Evolutionary conservation across 2,888 invertebrate species (phyloP), one percentile per base, ranked within the genome.

Genomic region (Diaperis boleti): DNA sequence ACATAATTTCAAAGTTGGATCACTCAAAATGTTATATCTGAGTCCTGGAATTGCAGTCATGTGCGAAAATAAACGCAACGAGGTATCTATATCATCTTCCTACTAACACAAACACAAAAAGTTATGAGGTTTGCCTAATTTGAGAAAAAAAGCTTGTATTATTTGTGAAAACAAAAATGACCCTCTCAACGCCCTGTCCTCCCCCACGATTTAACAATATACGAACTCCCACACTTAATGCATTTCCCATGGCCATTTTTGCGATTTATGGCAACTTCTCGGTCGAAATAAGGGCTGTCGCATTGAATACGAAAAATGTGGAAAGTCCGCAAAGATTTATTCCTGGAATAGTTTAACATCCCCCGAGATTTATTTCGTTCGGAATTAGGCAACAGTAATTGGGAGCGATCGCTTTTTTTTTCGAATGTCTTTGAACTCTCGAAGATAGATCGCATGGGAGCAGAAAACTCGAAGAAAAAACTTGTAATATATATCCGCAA

Each of bases 341-440:
- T 44, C 15, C 15, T 7, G 3, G 39, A 26, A 45, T 45, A 49
- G 26, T 45, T n/a, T n/a, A 45, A 26, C 29, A 17, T 17, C 33
- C 49, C n/a, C 5, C 14, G 33, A 33, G 33, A 49, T 49, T 49
- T 49, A 49, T 49, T 49, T 18, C 33, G 10, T 11, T 26, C 49
- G 49, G 49, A 49, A 49, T 49, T 49, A 49, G 49, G 18, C 33
- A 17, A 33, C 33, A 26, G 37, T 52, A 52, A 52, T 50, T 50
- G 35, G 33, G 6, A 15, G 17, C 14, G 41, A 18, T 20, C 18
- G 10, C 18, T 42, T 42, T 42, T n/a, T n/a, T n/a, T 42, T 42
- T 17, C 8, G 20, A 8, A 17, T 20, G 41, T 42, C 41, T 42
- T 42, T 20, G 41, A 42, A 17, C 41, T 20, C 18, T 20, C 10